A percentile compares a stretch with the other conserved stretches of the same genome.
phyloP scores from a whole-genome alignment of 2,797 vertebrate species.

The Cossypha niveicapilla region DNA sequence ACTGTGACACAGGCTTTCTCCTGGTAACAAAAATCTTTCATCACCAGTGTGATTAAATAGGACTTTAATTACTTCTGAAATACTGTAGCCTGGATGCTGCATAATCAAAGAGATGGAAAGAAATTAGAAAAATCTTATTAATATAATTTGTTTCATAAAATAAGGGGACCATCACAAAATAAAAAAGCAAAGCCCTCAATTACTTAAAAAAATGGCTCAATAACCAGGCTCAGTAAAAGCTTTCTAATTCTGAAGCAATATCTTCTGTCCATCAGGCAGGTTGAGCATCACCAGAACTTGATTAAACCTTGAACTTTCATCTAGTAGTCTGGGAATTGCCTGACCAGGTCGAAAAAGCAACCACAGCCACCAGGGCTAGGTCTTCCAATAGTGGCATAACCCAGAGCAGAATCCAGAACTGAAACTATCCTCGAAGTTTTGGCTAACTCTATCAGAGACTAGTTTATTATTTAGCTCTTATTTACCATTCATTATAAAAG shows the following conservation, averaged over 20 bases:
- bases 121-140: background rate
- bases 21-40: background rate
- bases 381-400: background rate
- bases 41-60: background rate
- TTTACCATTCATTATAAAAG: background rate
- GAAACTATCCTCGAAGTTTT: background rate
- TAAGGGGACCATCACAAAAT: background rate
- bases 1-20: background rate
- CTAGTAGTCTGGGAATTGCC: background rate
- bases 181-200: background rate
- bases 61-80: background rate
- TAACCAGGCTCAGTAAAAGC: background rate
- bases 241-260: background rate
- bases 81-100: background rate
- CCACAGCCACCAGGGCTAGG: background rate
- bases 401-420: background rate
- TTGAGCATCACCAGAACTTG: background rate
- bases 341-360: background rate
- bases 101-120: background rate
- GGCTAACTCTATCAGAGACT: background rate
- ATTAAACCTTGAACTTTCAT: background rate
- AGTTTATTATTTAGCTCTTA: background rate
- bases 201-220: background rate
- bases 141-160: background rate
- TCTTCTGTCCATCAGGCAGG: background rate